A percentile compares a stretch with the other conserved stretches of the same genome.
These are phyloP conservation scores for Dynastes hyllus DNA, from an alignment of 2,888 invertebrate species.

Conservation along the genomic window DNA sequence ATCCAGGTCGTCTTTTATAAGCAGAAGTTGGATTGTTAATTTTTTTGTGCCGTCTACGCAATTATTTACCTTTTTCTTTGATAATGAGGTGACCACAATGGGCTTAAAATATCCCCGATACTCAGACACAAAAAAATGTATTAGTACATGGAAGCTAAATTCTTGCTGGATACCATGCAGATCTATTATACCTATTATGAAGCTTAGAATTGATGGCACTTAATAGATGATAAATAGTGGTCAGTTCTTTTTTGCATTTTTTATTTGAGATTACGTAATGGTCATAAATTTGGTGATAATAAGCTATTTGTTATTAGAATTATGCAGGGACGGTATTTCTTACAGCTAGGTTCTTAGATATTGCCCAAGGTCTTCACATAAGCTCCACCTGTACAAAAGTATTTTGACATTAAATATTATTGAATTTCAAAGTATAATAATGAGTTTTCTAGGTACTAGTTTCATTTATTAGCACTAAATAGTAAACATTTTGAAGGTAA, in stretches of 20 bases:
- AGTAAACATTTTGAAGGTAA: too few relatives aligned
- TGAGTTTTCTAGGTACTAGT: too few relatives aligned
- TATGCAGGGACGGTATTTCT: neutral
- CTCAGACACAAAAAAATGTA: neutral
- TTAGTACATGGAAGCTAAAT: constrained; percentile 2
- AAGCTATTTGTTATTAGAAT: constrained; percentile 10
- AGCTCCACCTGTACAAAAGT: neutral
- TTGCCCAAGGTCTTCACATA: constrained; percentile 9
- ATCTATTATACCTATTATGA: neutral
- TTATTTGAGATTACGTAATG: constrained; percentile 36
- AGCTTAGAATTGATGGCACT: constrained; percentile 17
- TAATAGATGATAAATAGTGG: neutral
- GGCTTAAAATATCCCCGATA: constrained; percentile 26
- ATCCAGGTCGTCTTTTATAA: constrained; percentile 32
- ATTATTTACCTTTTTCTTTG: neutral
- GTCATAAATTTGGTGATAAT: constrained; percentile 12
- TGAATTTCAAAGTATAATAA: too few relatives aligned
- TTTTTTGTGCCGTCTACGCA: neutral
- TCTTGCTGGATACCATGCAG: neutral
- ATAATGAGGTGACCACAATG: constrained; percentile 26
- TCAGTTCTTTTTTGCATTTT: neutral
- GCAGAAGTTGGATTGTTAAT: constrained; percentile 24
- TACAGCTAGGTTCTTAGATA: neutral
- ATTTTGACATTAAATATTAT: too few relatives aligned
- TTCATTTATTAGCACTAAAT: too few relatives aligned